A percentile compares a stretch with the other conserved stretches of the same genome.
Evolutionary conservation across 2,888 invertebrate genomes (phyloP).

Genomic region (Parnassius glacialis): DNA sequence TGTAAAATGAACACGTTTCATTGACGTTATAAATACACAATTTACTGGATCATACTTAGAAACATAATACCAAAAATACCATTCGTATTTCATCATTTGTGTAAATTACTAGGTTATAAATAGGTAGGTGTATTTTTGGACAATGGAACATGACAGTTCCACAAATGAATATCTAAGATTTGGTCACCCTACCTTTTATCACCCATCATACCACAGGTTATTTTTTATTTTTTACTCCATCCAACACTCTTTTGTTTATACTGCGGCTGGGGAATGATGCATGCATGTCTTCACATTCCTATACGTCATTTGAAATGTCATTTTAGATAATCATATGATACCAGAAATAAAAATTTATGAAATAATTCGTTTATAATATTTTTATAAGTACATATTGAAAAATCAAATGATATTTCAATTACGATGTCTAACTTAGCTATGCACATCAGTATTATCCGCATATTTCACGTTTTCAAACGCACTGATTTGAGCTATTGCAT

Average conservation of each 20-base stretch:
- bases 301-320: slow-evolving; percentile 40
- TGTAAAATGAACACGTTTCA: slow-evolving; percentile 37
- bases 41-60: slow-evolving; percentile 27
- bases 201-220: slow-evolving; percentile 55
- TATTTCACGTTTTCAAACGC: slow-evolving; percentile 10
- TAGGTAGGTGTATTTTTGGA: slow-evolving; percentile 35
- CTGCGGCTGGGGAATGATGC: slow-evolving; percentile 80
- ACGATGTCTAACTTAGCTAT: background rate
- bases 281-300: slow-evolving; percentile 43
- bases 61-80: slow-evolving; percentile 25
- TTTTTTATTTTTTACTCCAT: slow-evolving; percentile 65
- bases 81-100: slow-evolving; percentile 19
- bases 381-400: slow-evolving; percentile 1
- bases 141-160: slow-evolving; percentile 28
- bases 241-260: slow-evolving; percentile 72
- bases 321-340: slow-evolving; percentile 30
- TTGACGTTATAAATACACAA: slow-evolving; percentile 39
- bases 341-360: background rate
- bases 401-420: slow-evolving; percentile 21
- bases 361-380: background rate
- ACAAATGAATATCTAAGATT: slow-evolving; percentile 33
- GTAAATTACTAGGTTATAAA: slow-evolving; percentile 28
- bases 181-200: slow-evolving; percentile 65
- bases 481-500: slow-evolving; percentile 20
- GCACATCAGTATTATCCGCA: slow-evolving; percentile 13